Base-by-base conservation (phyloP, 2,888 invertebrate species). In the Metellina segmentata region DNA sequence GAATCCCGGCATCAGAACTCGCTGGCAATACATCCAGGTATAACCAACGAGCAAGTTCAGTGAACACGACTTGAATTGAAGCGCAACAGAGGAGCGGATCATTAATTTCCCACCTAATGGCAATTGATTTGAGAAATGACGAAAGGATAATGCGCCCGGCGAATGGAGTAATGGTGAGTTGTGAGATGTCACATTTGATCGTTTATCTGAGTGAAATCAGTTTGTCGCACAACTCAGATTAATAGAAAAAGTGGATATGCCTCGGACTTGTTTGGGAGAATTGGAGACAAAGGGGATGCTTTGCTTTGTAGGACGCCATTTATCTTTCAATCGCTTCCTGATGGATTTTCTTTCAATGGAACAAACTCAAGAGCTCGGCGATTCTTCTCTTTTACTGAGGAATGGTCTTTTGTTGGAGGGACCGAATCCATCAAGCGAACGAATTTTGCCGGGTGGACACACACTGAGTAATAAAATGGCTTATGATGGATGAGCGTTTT, bases 171-270 rank as follows among this genome's bases (percentile, higher is more conserved):
- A 51, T 49, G 49, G 79, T 53, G 79, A 79, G 34, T 79, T 61
- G 79, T 61, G 79, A 61, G 61, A 19, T 69, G 79, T 79, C 79
- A 79, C 79, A 79, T 79, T 61, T 34, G 79, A 61, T 79, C 79
- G 79, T 61, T 79, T 79, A 13, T 61, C 79, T 20, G 79, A 79
- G 69, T 61, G 16, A 53, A 79, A 79, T 79, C 79, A 61, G 79
- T 79, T 79, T 79, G 34, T 61, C 61, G 61, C 19, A 61, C 61
- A 79, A 79, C 79, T 79, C 61, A 79, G 79, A 79, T 79, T 79
- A 79, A 79, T 79, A 79, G 79, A 79, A 79, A 79, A 79, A 79
- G 79, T 79, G 13, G 11, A 77, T 77, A 19, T 51, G 77, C 34
- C 34, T 34, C 34, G 34, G 61, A 61, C 61, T 61, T 61, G 61